Evolutionary conservation across 2,888 invertebrate genomes (phyloP), one percentile per base, ranked within the genome.

Genomic region (Falcaria lacertinaria): DNA sequence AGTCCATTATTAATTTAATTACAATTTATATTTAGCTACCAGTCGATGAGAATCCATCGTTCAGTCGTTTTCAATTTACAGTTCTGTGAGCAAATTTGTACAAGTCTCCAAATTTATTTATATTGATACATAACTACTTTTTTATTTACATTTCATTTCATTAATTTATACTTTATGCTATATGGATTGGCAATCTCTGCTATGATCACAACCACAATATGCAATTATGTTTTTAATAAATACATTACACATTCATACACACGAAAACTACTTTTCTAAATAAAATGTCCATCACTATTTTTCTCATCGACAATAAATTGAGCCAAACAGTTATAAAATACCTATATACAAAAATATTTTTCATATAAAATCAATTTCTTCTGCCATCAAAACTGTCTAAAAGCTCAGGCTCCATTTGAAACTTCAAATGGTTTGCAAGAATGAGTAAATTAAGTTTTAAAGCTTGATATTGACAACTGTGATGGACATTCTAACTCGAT

Each of bases 181-280:
- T 63, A 82, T 80, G 82, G 85, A 80, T 89, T 87, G 81, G 85
- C 80, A 85, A 85, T 81, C 83, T 81, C 74, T 63, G 73, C 74
- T 81, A 85, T 75, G 83, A 85, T 89, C 88, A 89, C 88, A 89
- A 89, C 88, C 88, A 86, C 81, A 84, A 70, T 85, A 82, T 78
- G 82, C 79, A 82, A 80, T 80, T 67, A 76, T 69, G 63, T 63
- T 70, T 57, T 36, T 28, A n/a, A 53, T 42, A 52, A 47, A 55
- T 59, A 59, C 54, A 50, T 57, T 48, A 60, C 59, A 60, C 56
- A 52, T 68, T 52, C 58, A 55, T 60, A 50, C 52, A 60, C 48
- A 55, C 54, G 57, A 57, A 47, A 50, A 52, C 51, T 52, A 54
- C 48, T 47, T 50, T 40, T 45, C 43, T 49, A 44, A 37, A 42